Conservation (phyloP, 2,113 vertebrate genomes). For the Zosterops japonicus region DNA sequence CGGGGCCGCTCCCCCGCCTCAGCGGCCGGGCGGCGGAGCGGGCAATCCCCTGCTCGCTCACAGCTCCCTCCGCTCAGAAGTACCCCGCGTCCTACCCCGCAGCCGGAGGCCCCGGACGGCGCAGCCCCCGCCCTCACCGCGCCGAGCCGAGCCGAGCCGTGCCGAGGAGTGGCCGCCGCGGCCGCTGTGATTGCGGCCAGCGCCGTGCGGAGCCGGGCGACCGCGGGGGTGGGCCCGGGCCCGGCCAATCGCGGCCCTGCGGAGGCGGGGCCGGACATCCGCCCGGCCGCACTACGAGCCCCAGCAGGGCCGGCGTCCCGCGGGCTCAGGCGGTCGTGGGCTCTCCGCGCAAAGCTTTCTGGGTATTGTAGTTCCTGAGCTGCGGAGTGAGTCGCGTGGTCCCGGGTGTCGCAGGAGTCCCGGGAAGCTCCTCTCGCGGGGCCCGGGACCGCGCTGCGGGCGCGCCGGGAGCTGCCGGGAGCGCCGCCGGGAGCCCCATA, state of each 20-base stretch:
- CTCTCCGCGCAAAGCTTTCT: background rate
- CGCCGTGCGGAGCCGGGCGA: background rate
- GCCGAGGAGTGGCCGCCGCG: accelerated
- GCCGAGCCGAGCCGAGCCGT: too few relatives aligned
- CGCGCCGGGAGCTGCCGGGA: background rate
- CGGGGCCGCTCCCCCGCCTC: background rate
- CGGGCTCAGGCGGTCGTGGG: accelerated
- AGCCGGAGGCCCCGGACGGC: background rate
- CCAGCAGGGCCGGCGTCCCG: background rate
- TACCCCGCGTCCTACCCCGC: background rate
- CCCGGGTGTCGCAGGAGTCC: background rate
- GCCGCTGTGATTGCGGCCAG: background rate
- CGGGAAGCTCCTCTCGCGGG: background rate
- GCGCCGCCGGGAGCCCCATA: accelerated
- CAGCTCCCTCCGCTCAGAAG: too few relatives aligned
- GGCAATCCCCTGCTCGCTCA: background rate
- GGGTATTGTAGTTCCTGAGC: background rate
- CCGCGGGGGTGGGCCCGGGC: background rate
- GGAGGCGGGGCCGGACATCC: background rate
- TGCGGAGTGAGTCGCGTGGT: accelerated
- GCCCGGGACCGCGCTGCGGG: accelerated
- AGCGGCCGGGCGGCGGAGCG: background rate
- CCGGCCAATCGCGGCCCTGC: background rate
- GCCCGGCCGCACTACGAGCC: background rate
- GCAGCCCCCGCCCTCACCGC: background rate